A percentile compares a stretch with the other conserved stretches of the same genome.
Conservation (phyloP, 2,113 vertebrate species). For the Sebastes schlegelii region DNA sequence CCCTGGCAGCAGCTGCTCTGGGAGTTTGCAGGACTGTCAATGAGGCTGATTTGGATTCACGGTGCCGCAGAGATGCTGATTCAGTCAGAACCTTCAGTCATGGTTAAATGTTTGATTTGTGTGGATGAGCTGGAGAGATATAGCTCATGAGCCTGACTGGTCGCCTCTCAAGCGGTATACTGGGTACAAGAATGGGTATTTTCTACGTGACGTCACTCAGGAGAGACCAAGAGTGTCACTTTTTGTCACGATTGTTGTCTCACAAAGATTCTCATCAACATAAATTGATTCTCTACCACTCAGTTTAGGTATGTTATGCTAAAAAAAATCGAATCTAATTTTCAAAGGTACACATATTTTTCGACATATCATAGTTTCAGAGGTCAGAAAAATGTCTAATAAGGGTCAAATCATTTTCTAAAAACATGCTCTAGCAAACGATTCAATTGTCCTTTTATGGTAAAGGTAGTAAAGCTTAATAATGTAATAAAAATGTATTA, state of each 20-base stretch:
- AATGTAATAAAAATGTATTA: too few species aligned
- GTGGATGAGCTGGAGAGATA: background rate
- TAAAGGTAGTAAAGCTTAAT: too few species aligned
- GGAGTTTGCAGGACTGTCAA: slow-evolving; percentile 33
- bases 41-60: slow-evolving; percentile 36
- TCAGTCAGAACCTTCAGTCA: slow-evolving; percentile 15
- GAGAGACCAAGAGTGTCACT: too few species aligned
- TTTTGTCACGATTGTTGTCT: background rate
- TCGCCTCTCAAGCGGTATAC: background rate
- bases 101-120: slow-evolving; percentile 34
- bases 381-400: too few species aligned
- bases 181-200: background rate
- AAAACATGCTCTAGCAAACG: too few species aligned
- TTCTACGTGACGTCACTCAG: background rate
- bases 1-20: slow-evolving; percentile 15
- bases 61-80: slow-evolving; percentile 29
- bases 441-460: too few species aligned
- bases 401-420: too few species aligned
- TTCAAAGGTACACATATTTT: too few species aligned
- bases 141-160: background rate
- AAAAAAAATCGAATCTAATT: too few species aligned
- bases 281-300: background rate
- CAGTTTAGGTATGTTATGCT: too few species aligned
- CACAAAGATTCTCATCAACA: background rate
- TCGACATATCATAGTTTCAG: too few species aligned